A percentile compares a stretch with the other conserved stretches of the same genome.
Conservation (phyloP, 2,888 invertebrate genomes). For the Unio delphinus region DNA sequence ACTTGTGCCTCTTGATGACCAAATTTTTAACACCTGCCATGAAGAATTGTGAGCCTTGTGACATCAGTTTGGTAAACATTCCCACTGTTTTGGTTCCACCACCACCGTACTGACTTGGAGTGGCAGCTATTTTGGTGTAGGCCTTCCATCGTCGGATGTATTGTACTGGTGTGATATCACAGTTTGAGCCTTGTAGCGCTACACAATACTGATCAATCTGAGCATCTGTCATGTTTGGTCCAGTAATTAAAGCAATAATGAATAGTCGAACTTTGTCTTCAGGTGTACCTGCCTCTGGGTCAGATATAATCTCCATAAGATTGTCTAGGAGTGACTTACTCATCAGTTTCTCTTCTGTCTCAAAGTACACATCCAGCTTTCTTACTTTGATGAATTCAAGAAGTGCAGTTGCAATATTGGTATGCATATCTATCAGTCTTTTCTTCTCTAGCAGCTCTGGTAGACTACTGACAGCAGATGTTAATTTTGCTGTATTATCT, state of each 20-base stretch:
- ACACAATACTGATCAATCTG: slow-evolving; percentile 88
- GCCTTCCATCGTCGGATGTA: slow-evolving; percentile 95
- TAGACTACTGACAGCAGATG: slow-evolving; percentile 91
- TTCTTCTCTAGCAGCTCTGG: slow-evolving; percentile 98
- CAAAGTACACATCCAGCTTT: slow-evolving; percentile 95
- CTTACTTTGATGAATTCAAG: slow-evolving; percentile 79
- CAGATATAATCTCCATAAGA: slow-evolving; percentile 88
- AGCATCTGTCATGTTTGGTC: slow-evolving; percentile 82
- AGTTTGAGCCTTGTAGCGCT: slow-evolving; percentile 85
- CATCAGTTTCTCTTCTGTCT: slow-evolving; percentile 98
- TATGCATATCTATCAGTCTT: slow-evolving; percentile 97
- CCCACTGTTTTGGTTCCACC: slow-evolving; percentile 94
- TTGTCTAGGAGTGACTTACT: slow-evolving; percentile 79
- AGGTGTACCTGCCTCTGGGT: slow-evolving; percentile 87
- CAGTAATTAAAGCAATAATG: slow-evolving; percentile 89
- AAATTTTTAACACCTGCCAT: slow-evolving; percentile 99
- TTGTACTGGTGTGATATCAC: slow-evolving; percentile 87
- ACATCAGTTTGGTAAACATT: slow-evolving; percentile 98
- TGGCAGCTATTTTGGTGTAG: slow-evolving; percentile 83
- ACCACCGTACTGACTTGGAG: slow-evolving; percentile 81
- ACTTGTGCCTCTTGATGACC: slow-evolving; percentile 96
- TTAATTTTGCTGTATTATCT: slow-evolving; percentile 79
- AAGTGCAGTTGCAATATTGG: slow-evolving; percentile 90
- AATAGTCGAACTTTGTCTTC: slow-evolving; percentile 95
- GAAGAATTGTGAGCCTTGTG: slow-evolving; percentile 95